Evolutionary conservation across 2,113 vertebrate genomes (phyloP).

Genomic region (Acanthochromis polyacanthus): DNA sequence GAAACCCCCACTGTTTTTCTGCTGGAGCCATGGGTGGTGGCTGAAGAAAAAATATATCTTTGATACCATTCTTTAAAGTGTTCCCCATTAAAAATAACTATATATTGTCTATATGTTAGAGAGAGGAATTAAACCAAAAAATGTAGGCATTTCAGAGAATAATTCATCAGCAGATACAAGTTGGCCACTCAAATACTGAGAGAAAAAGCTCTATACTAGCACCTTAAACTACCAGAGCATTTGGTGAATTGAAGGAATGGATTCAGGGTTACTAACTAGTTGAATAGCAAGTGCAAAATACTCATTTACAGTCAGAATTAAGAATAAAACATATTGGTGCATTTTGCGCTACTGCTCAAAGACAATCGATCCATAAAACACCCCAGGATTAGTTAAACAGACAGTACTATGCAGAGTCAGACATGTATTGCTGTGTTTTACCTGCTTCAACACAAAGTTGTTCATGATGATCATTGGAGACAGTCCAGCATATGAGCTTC

Average conservation of each 20-base stretch:
- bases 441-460: slow-evolving; percentile 91
- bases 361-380: no score
- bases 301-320: background rate
- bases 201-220: no score
- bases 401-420: slow-evolving; percentile 12
- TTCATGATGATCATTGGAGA: slow-evolving; percentile 94
- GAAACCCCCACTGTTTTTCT: slow-evolving; percentile 89
- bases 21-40: slow-evolving; percentile 57
- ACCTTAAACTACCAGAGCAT: no score
- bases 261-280: background rate
- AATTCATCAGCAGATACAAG: no score
- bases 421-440: slow-evolving; percentile 61
- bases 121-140: no score
- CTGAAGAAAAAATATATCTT: slow-evolving; percentile 48
- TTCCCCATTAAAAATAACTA: no score
- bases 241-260: no score
- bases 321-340: background rate
- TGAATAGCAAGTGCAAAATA: background rate
- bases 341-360: background rate
- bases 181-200: no score
- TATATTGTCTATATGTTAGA: no score
- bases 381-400: background rate
- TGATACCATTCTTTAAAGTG: background rate
- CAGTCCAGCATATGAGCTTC: slow-evolving; percentile 81
- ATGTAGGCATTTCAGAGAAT: no score